Percentiles rank a stretch among this genome's conserved stretches.
These are phyloP conservation scores for Aphaenogaster floridana DNA, from an alignment of 1,140 invertebrate species.

Conservation along the genomic window DNA sequence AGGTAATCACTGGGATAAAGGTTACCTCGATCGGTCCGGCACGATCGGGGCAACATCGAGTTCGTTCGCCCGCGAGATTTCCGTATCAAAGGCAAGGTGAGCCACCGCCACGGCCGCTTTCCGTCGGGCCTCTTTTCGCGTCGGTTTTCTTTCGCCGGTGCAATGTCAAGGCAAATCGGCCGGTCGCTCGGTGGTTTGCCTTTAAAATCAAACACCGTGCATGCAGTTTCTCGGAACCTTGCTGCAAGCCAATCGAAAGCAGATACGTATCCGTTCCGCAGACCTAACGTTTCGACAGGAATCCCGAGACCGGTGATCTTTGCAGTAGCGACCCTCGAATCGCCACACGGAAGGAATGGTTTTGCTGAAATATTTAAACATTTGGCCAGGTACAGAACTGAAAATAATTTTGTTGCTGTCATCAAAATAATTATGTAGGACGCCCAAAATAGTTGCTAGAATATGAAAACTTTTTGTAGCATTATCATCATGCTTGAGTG, in stretches of 20 bases:
- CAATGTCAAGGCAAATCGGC: slow-evolving; percentile 70
- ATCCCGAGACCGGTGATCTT: neutral
- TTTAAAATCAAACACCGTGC: slow-evolving; percentile 6
- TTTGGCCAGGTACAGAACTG: too few species aligned
- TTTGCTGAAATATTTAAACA: too few species aligned
- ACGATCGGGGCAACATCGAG: slow-evolving; percentile 19
- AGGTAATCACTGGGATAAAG: slow-evolving; percentile 20
- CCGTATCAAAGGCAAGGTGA: slow-evolving; percentile 71
- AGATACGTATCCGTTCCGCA: neutral
- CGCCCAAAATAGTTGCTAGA: too few species aligned
- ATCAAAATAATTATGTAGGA: too few species aligned
- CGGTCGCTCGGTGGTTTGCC: neutral
- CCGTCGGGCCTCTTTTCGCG: slow-evolving; percentile 18
- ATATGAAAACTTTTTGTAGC: too few species aligned
- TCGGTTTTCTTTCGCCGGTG: slow-evolving; percentile 56
- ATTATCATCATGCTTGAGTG: too few species aligned
- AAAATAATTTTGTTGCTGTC: too few species aligned
- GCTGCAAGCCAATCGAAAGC: too few species aligned
- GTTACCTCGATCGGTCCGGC: slow-evolving; percentile 9
- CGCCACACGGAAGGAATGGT: too few species aligned
- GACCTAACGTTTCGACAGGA: neutral
- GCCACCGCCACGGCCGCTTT: slow-evolving; percentile 40
- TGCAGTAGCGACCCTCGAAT: neutral
- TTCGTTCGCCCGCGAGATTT: slow-evolving; percentile 39
- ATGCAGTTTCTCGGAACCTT: neutral